Evolutionary conservation across 2,888 invertebrate species (phyloP).

Genomic region (Acleris literana): DNA sequence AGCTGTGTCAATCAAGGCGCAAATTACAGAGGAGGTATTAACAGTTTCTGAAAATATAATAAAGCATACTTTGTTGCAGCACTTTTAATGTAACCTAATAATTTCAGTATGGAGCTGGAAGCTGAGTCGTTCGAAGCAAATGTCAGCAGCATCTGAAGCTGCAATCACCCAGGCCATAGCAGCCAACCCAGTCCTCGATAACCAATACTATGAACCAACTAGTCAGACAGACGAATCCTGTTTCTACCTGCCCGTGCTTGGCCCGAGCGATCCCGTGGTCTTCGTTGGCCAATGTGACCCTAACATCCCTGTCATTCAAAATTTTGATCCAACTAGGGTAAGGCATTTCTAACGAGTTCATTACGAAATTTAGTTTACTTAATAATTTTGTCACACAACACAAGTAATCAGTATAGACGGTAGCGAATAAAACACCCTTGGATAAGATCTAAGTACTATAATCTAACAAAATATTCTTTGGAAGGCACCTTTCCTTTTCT

Average conservation of each 20-base stretch:
- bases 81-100: neutral
- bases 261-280: constrained; percentile 48
- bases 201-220: constrained; percentile 52
- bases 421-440: too few species aligned
- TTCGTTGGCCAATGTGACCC: constrained; percentile 60
- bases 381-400: too few species aligned
- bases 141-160: constrained; percentile 43
- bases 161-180: constrained; percentile 52
- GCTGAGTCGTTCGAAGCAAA: constrained; percentile 55
- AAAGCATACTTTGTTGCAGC: neutral
- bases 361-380: neutral
- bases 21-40: constrained; percentile 48
- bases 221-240: constrained; percentile 56
- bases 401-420: too few species aligned
- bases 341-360: constrained; percentile 5
- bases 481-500: too few species aligned
- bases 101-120: constrained; percentile 64
- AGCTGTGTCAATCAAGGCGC: constrained; percentile 73
- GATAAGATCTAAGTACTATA: too few species aligned
- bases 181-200: constrained; percentile 52
- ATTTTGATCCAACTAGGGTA: constrained; percentile 34
- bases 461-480: too few species aligned
- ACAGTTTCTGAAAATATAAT: neutral
- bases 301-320: constrained; percentile 33
- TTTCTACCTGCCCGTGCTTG: constrained; percentile 59